phyloP scores from a whole-genome alignment of 2,797 vertebrate genomes.

The Pitangus sulphuratus region DNA sequence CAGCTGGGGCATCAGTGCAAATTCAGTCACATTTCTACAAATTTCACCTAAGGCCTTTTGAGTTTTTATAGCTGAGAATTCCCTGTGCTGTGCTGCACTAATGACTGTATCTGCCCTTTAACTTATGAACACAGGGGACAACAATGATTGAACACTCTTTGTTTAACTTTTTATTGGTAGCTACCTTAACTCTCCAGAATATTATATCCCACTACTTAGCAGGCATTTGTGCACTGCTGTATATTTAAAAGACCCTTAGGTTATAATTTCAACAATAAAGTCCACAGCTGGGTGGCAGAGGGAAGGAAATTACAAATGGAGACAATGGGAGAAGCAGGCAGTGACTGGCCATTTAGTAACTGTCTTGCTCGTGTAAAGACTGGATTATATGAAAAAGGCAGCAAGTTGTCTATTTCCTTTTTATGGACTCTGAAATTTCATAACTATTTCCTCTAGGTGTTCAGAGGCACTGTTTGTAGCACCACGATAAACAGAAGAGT shows the following conservation, averaged over 20 bases:
- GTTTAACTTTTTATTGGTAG: background rate
- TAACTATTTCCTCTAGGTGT: background rate
- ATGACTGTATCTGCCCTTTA: background rate
- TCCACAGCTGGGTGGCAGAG: background rate
- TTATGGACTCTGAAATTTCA: background rate
- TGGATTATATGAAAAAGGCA: background rate
- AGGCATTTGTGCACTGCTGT: background rate
- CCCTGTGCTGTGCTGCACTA: background rate
- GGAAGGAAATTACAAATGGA: background rate
- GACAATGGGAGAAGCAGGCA: background rate
- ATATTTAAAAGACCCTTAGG: conserved; percentile 1
- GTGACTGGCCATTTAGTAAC: background rate
- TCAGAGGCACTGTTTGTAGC: background rate
- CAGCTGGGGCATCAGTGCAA: background rate
- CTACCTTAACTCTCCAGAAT: background rate
- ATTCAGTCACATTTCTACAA: background rate
- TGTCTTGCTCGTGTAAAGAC: background rate
- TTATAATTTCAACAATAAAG: conserved; percentile 13
- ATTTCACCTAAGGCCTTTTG: background rate
- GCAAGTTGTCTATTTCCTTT: background rate
- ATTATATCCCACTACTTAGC: background rate
- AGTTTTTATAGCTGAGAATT: background rate
- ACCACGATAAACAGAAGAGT: background rate
- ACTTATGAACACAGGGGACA: background rate
- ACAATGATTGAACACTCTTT: background rate